Base-by-base conservation (phyloP, 2,797 vertebrate species). In the Amniataba percoides region DNA sequence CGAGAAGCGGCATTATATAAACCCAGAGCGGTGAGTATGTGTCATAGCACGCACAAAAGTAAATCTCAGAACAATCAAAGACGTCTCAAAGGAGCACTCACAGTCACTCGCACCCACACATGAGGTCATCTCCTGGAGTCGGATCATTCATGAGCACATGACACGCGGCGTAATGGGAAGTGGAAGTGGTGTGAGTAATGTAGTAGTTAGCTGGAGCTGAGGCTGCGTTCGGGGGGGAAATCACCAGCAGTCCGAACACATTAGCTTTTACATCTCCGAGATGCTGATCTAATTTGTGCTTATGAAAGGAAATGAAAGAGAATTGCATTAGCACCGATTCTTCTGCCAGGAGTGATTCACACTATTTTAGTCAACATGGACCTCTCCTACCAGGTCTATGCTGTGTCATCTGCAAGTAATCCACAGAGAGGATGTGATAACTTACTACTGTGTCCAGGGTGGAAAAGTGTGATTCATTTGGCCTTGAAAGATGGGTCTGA, bases 171-270 rank as follows among this genome's bases (percentile, higher is more conserved):
- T 85, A 88, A 86, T 88, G 87, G 84, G 85, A 85, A 83, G 82
- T 81, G 88, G 90, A 93, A 93, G 88, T 90, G 79, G 80, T 86
- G 77, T 88, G 88, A 92, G 86, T 90, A 89, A 92, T 90, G 78
- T 70, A 87, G 75, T 79, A 87, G 85, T 86, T 88, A 74, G 87
- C 83, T 14, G 53, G 66, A 75, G 75, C 62, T 25, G 74, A 87
- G 78, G 81, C 68, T 67, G 74, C 88, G 83, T 88, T 90, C 80
- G 61, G 65, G 79, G 79, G 80, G 80, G 86, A 87, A 91, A 91
- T 83, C 86, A 87, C 84, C 86, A 72, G 63, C 73, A 65, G 81
- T 83, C 88, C 42, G 71, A 88, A 82, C 88, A 88, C 81, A 90
- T 87, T 85, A 77, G 74, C 80, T 63, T 75, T 58, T 89, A 82